Evolutionary conservation across 2,797 vertebrate genomes (phyloP), one percentile per base, ranked within the genome.

Genomic region (Chelmon rostratus): DNA sequence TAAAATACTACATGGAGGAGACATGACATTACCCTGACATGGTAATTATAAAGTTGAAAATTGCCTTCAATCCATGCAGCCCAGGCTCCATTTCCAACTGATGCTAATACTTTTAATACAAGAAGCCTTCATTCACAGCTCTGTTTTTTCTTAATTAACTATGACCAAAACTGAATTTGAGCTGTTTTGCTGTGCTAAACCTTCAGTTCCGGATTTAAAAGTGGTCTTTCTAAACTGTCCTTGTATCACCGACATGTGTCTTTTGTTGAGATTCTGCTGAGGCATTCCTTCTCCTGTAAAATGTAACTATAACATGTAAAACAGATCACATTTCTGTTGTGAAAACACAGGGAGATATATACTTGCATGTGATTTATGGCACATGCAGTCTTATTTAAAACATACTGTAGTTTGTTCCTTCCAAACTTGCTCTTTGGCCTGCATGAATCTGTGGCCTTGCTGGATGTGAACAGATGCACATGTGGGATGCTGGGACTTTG

Each of bases 401-500:
- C 49, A 50, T 50, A 50, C 47, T 49, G 8, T 50, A 11, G n/a
- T 11, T 56, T 56, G 53, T n/a, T 7, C 47, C 16, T 31, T 56
- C 33, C 8, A 31, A 3, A 8, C 7, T 19, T 57, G 6, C 16
- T 19, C 28, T 25, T 42, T 37, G 37, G 37, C n/a, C 8, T 42
- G 58, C 42, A 25, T 42, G 37, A 58, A 38, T 37, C 56, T 53
- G 58, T 52, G n/a, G 49, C 28, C 23, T 40, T 10, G 15, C 40
- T 28, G 61, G 66, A 40, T 11, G 6, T 15, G 66, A 68, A 19
- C 42, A 47, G 62, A 42, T 62, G 21, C 11, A 54, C 50, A 54
- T 56, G 50, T 28, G 37, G 50, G 66, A 54, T 46, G 61, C 16
- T 63, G 61, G 40, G 40, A 53, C 50, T 68, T n/a, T 65, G 25